Base-by-base conservation (phyloP, 2,797 vertebrate genomes). In the Pangasius sanitwongsei region DNA sequence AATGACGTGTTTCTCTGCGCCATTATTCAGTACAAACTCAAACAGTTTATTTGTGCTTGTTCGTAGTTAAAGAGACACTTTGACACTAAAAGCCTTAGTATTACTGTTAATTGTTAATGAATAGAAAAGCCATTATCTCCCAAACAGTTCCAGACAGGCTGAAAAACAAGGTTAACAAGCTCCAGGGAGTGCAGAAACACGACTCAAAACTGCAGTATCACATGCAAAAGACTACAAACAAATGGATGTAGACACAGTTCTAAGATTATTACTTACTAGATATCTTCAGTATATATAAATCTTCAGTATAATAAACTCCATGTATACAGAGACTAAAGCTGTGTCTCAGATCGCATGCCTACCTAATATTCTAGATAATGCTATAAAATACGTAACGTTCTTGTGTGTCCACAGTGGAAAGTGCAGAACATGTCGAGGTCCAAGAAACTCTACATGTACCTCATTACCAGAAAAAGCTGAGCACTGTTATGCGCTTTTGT, bases 41-140 rank as follows among this genome's bases (percentile, higher is more conserved):
- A 41, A 82, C 81, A 31, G 61, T 65, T 48, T 48, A 20, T 83
- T 48, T 83, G 25, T 50, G 2, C 82, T 61, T 15, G 20, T 41
- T 55, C n/a, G 53, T 55, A 80, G 50, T 53, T 18, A 55, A 55
- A 4, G 3, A 53, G 28, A 55, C 28, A 28, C 74, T 77, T 57
- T 57, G 77, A 57, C 78, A 61, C 55, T 82, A 82, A 82, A 82
- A 61, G 55, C 16, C 8, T 82, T 41, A 41, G 31, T 61, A 82
- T 25, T 41, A 41, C 16, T 57, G 31, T 83, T 59, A 28, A 82
- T 61, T 82, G 34, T 61, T 82, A 41, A 59, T 61, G 6, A 34
- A 59, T 57, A 81, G 78, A 57, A 81, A 13, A 37, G 13, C 1
- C 59, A 48, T 48, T 83, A 83, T 65, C 37, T 44, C 13, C 9